phyloP scores from a whole-genome alignment of 92 coral and sea anemone species.

The Porites divaricata region DNA sequence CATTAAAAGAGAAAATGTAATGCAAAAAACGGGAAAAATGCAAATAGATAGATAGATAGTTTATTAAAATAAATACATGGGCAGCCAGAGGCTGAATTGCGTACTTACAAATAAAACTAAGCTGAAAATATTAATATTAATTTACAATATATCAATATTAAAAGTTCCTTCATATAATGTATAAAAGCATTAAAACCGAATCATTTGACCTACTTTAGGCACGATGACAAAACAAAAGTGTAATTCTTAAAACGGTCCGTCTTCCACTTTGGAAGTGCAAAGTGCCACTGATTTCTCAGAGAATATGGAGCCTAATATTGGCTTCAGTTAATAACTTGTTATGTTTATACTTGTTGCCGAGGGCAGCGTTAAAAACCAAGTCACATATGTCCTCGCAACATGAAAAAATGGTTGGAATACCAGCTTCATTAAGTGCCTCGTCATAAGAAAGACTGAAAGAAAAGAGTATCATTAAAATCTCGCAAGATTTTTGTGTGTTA shows the following conservation, averaged over 20 bases:
- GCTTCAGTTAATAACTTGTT: conserved; percentile 6
- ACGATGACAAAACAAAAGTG: conserved; percentile 5
- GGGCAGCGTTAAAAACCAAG: too few species aligned
- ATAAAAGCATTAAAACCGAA: background rate
- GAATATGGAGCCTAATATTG: conserved; percentile 2
- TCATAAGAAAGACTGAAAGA: too few species aligned
- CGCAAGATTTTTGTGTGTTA: too few species aligned
- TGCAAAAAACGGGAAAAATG: too few species aligned
- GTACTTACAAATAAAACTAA: background rate
- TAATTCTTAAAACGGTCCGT: background rate
- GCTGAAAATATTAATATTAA: background rate
- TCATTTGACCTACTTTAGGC: background rate
- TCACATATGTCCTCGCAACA: too few species aligned
- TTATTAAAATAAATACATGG: too few species aligned
- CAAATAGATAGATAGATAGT: too few species aligned
- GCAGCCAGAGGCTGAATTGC: conserved; percentile 6
- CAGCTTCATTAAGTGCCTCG: too few species aligned
- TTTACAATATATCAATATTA: background rate
- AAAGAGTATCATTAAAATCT: too few species aligned
- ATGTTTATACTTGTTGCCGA: background rate
- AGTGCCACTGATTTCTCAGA: background rate
- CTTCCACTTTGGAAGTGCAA: background rate
- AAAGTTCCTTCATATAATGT: too few species aligned
- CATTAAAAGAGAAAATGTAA: too few species aligned
- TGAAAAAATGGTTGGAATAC: too few species aligned